These are phyloP conservation scores for Nephotettix cincticeps DNA, from an alignment of 1,140 invertebrate species.

Conservation along the genomic window DNA sequence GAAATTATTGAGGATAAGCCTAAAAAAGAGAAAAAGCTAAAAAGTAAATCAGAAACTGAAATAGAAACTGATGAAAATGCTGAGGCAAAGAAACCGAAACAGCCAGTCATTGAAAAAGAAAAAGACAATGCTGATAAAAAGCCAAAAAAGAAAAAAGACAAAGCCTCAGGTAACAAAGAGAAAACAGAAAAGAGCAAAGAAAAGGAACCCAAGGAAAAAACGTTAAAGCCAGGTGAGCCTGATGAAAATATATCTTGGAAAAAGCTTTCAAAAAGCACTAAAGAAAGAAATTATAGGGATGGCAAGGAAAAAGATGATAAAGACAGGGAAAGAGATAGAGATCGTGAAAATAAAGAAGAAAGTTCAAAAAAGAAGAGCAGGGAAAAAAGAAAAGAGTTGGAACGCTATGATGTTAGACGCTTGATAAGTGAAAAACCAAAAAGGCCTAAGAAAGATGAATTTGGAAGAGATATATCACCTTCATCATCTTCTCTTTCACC, in stretches of 20 bases:
- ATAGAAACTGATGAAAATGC: constrained; percentile 60
- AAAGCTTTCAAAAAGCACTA: constrained; percentile 74
- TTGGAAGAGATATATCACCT: constrained; percentile 67
- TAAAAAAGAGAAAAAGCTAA: constrained; percentile 48
- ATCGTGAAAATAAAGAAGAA: constrained; percentile 48
- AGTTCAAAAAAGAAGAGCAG: constrained; percentile 55
- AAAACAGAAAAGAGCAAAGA: constrained; percentile 39
- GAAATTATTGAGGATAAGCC: constrained; percentile 54
- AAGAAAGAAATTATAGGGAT: constrained; percentile 79
- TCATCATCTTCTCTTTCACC: constrained; percentile 40
- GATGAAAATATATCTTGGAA: constrained; percentile 64
- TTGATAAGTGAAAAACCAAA: constrained; percentile 68
- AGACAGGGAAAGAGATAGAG: constrained; percentile 43
- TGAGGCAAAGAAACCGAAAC: constrained; percentile 51
- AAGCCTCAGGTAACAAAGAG: constrained; percentile 42
- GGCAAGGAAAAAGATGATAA: constrained; percentile 52
- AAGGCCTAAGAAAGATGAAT: constrained; percentile 68
- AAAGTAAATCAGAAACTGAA: constrained; percentile 43
- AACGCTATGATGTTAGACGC: constrained; percentile 77
- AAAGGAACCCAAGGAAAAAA: constrained; percentile 50
- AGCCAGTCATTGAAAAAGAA: constrained; percentile 45
- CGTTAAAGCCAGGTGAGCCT: constrained; percentile 36
- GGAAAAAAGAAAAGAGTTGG: constrained; percentile 74
- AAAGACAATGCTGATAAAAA: constrained; percentile 51
- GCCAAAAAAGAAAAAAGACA: constrained; percentile 59